A percentile compares a stretch with the other conserved stretches of the same genome.
Conservation (phyloP, 2,888 invertebrate genomes). For the Pseudanteris insignis region DNA sequence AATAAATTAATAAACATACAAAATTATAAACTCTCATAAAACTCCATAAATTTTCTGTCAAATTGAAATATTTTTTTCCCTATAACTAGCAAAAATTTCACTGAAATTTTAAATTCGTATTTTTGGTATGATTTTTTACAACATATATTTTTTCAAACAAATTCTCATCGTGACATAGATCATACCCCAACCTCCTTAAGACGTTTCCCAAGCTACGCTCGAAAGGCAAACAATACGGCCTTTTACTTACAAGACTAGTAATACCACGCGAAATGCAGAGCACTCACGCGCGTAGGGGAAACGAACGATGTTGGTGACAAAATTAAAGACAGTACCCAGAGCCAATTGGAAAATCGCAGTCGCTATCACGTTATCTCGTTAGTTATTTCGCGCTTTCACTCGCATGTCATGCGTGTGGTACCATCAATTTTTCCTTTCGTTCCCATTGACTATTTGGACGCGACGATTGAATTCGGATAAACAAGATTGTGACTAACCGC, state of each 20-base stretch:
- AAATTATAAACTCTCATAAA: too few species aligned
- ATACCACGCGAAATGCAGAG: constrained; percentile 34
- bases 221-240: constrained; percentile 25
- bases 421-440: constrained; percentile 44
- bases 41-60: too few species aligned
- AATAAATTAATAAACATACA: too few species aligned
- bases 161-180: too few species aligned
- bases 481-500: constrained; percentile 23
- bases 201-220: constrained; percentile 5
- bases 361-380: constrained; percentile 40
- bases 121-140: too few species aligned
- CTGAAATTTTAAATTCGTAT: too few species aligned
- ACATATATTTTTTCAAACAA: too few species aligned
- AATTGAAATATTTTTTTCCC: too few species aligned
- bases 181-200: too few species aligned
- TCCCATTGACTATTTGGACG: constrained; percentile 37
- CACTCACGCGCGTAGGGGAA: constrained; percentile 13
- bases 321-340: constrained; percentile 23
- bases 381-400: constrained; percentile 45
- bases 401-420: constrained; percentile 45
- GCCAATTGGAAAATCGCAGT: constrained; percentile 42
- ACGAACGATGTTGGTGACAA: background rate
- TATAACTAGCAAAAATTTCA: too few species aligned
- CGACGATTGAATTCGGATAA: constrained; percentile 3
- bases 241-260: constrained; percentile 39